Base-by-base conservation (phyloP, 1,140 invertebrate species). In the Meloidogyne chitwoodi region DNA sequence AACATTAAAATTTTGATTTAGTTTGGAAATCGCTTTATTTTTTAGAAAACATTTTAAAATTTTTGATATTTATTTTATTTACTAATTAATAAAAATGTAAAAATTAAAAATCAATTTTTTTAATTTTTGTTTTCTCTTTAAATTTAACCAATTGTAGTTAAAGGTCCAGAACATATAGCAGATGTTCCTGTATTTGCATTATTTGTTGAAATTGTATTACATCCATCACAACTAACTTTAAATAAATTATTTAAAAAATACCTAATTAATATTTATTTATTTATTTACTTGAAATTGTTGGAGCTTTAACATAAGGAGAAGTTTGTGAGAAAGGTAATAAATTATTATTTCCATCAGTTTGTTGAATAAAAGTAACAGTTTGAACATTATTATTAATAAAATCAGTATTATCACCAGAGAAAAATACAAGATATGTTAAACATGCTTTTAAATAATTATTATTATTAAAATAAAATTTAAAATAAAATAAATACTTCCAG, bases 261-360 rank as follows among this genome's bases (percentile, higher is more conserved):
- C 10, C 10, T 26, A 64, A 64, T 26, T 64, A 8, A n/a, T n/a
- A 64, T 64, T 64, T 26, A 64, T 26, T 64, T 26, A 8, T 26
- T 66, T 66, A 5, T 67, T n/a, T 67, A 67, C 65, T 22, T 34
- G 65, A 22, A 67, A 67, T 67, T 67, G 65, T 41, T 31, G 65
- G 65, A 6, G 65, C 22, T 41, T 67, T 67, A 31, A 67, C 65
- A 67, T 34, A 34, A 22, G 65, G 29, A n/a, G 65, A 31, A n/a
- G 22, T 67, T 67, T 31, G 65, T n/a, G 29, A 34, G 5, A 31
- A 67, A 6, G 65, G 65, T 34, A 24, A 19, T 5, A 41, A 19
- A 41, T 41, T 67, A 19, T 22, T 22, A n/a, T 5, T 22, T 3
- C 22, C 65, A 41, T 67, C 65, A 6, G 65, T 67, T 67, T 67